Percentiles rank a stretch among this genome's conserved stretches.
phyloP scores from a whole-genome alignment of 2,797 vertebrate genomes.

The Sciurus carolinensis region DNA sequence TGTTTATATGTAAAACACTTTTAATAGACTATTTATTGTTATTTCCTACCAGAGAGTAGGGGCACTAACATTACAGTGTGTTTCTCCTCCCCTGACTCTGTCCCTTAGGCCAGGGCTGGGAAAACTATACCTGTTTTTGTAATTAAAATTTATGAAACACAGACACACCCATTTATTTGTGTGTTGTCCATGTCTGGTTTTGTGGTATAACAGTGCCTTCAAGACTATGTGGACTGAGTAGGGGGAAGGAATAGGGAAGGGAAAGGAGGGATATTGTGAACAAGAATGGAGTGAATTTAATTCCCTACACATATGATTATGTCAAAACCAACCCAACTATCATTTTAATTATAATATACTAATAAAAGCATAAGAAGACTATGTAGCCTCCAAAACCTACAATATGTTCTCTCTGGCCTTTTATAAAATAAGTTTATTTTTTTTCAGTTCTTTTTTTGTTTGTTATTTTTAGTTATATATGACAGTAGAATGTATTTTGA shows the following conservation, averaged over 20 bases:
- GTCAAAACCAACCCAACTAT: too few species aligned
- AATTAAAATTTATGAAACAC: constrained; percentile 27
- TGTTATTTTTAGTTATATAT: too few species aligned
- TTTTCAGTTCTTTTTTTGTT: too few species aligned
- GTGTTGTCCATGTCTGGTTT: constrained; percentile 14
- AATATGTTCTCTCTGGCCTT: not conserved
- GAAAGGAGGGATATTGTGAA: too few species aligned
- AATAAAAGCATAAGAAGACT: not conserved
- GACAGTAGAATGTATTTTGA: too few species aligned
- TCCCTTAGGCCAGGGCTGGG: not conserved
- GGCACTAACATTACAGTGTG: not conserved
- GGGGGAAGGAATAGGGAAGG: too few species aligned
- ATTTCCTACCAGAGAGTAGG: constrained; percentile 10
- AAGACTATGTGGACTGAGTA: not conserved
- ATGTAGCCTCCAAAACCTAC: not conserved
- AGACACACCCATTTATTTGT: not conserved
- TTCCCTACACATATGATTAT: too few species aligned
- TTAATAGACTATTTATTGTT: not conserved
- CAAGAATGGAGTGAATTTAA: too few species aligned
- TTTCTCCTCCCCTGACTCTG: not conserved
- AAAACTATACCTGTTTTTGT: not conserved
- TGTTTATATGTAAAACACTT: not conserved
- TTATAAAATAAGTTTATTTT: not conserved
- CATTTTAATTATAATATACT: too few species aligned
- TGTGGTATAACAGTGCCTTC: not conserved